Conservation (phyloP, 2,888 invertebrate species). For the Mythimna lalbum region DNA sequence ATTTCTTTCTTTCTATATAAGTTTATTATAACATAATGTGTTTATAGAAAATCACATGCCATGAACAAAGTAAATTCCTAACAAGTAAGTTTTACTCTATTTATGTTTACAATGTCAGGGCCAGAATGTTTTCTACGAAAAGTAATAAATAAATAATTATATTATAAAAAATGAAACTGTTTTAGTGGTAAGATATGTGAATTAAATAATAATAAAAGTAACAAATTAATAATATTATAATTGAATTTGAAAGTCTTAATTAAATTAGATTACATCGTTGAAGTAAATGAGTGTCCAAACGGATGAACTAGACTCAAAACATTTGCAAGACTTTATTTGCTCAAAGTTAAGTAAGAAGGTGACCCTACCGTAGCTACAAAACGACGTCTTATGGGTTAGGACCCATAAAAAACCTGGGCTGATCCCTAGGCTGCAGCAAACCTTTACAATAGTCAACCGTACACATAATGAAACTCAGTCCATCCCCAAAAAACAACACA, state of each 20-base stretch:
- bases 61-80: background rate
- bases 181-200: no score
- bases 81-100: background rate
- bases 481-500: background rate
- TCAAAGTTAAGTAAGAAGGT: conserved; percentile 24
- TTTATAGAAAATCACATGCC: background rate
- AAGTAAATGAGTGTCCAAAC: conserved; percentile 10
- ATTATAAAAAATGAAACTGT: no score
- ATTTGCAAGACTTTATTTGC: conserved; percentile 11
- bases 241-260: no score
- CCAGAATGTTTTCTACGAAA: background rate
- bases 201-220: no score
- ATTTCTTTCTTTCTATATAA: no score
- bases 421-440: background rate
- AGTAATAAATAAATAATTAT: background rate
- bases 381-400: background rate
- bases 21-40: background rate
- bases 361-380: background rate
- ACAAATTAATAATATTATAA: no score
- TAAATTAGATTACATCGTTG: no score
- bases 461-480: background rate
- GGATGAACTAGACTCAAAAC: background rate
- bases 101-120: background rate
- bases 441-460: background rate
- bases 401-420: background rate